phyloP scores from a whole-genome alignment of 1,140 invertebrate genomes.

The Copidosoma floridanum region DNA sequence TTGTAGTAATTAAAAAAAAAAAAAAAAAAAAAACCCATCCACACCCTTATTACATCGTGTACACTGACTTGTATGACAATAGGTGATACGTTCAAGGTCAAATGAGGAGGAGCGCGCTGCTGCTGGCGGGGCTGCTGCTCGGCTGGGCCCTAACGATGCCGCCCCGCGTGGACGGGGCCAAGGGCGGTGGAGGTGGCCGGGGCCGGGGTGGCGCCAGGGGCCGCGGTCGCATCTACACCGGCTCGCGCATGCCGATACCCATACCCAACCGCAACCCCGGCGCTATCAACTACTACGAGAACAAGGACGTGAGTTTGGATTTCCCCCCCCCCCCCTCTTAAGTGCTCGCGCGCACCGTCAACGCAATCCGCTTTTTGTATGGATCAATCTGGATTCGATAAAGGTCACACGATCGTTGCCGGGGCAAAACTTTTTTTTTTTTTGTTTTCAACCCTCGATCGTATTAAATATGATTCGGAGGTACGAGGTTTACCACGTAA shows the following conservation, averaged over 20 bases:
- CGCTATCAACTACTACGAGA: conserved; percentile 68
- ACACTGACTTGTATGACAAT: no score
- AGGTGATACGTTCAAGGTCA: conserved; percentile 11
- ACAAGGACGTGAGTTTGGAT: conserved; percentile 66
- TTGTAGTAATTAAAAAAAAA: no score
- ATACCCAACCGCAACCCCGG: conserved; percentile 67
- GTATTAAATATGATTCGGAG: no score
- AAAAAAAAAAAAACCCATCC: no score
- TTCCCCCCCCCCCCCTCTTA: no score
- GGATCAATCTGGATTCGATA: not conserved
- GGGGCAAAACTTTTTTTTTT: not conserved
- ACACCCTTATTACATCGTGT: no score
- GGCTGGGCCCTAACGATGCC: not conserved
- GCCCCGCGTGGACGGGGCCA: conserved; percentile 32
- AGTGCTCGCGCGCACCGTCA: no score
- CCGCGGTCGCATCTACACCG: conserved; percentile 54
- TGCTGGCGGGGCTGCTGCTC: conserved; percentile 2
- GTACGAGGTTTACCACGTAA: no score
- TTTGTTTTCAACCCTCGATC: not conserved
- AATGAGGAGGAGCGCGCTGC: conserved; percentile 7
- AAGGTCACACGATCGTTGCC: not conserved
- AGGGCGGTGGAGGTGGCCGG: conserved; percentile 52
- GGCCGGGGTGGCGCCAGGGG: conserved; percentile 43
- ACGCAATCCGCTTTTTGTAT: no score
- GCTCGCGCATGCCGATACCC: conserved; percentile 61